Evolutionary conservation across 2,888 invertebrate genomes (phyloP), one percentile per base, ranked within the genome.

Genomic region (Polia nebulosa): DNA sequence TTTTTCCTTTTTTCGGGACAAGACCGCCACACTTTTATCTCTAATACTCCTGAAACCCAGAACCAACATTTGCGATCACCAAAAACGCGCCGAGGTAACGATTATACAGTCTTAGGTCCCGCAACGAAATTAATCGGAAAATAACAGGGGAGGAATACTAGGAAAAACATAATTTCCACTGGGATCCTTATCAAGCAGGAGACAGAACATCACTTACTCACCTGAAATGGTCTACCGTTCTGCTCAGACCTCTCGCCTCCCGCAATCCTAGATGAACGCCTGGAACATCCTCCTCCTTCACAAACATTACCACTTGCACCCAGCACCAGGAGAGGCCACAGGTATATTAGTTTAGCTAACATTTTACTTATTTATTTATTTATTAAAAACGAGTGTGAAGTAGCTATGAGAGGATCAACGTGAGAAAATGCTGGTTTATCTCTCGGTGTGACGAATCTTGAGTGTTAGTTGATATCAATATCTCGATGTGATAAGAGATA

Each of bases 151-250:
- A n/a, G n/a, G n/a, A n/a, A n/a, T n/a, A n/a, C n/a, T n/a, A n/a
- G n/a, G n/a, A n/a, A n/a, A n/a, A n/a, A n/a, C n/a, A n/a, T n/a
- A n/a, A n/a, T n/a, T n/a, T n/a, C n/a, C n/a, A n/a, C n/a, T n/a
- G n/a, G n/a, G n/a, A n/a, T n/a, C n/a, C n/a, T n/a, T n/a, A n/a
- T n/a, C n/a, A n/a, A n/a, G n/a, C n/a, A n/a, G n/a, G n/a, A n/a
- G n/a, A n/a, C n/a, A n/a, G n/a, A n/a, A n/a, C n/a, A n/a, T n/a
- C n/a, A n/a, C n/a, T n/a, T n/a, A n/a, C n/a, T n/a, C 78, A 94
- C 95, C 90, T 95, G 95, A 82, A 92, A 95, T 2, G 95, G 95
- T 61, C 95, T 89, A 0, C 91, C 88, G 61, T 93, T 89, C 15
- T 87, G 86, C 67, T 92, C 90, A 15, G 88, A 85, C 4, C 84